Evolutionary conservation across 2,113 vertebrate genomes (phyloP), one percentile per base, ranked within the genome.

Genomic region (Channa maculata): DNA sequence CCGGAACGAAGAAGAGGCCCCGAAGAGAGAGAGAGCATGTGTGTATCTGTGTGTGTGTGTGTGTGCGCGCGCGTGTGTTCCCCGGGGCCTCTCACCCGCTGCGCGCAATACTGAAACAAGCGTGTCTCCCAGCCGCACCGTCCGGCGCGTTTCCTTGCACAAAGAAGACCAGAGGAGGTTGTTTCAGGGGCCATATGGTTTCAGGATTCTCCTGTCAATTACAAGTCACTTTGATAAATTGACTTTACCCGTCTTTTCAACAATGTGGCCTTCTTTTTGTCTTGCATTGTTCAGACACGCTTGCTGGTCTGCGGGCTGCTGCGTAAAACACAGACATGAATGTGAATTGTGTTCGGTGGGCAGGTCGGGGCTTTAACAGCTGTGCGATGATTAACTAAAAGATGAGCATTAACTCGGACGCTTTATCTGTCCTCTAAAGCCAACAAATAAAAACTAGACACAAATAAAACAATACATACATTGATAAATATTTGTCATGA

Each of bases 151-250:
- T 34, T 33, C 0, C 86, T 92, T 91, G 90, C 88, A 95, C 93
- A 94, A 92, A 64, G 67, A 75, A 55, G 65, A 36, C 55, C 73
- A 8, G 55, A 46, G 39, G 61, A 36, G 34, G 4, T 38, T 1
- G 38, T 43, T 36, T 8, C 6, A 38, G 44, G 5, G 63, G 33
- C 80, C 83, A 81, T 88, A 98, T 98, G 97, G 95, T 97, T 97
- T 94, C 93, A 94, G 94, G 95, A 95, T 95, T 96, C 94, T 95
- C 95, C 94, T 95, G 96, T 97, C 96, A 96, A 96, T 96, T 96
- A 73, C 93, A 91, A 95, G 95, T 96, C 96, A 96, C 95, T 96
- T 95, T 98, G 96, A 98, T 98, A 94, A 96, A 98, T 98, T 94
- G 96, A 95, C 93, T 96, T 91, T 92, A 94, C 94, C 94, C 93